Base-by-base conservation (phyloP, 2,797 vertebrate species). In the Helostoma temminkii region DNA sequence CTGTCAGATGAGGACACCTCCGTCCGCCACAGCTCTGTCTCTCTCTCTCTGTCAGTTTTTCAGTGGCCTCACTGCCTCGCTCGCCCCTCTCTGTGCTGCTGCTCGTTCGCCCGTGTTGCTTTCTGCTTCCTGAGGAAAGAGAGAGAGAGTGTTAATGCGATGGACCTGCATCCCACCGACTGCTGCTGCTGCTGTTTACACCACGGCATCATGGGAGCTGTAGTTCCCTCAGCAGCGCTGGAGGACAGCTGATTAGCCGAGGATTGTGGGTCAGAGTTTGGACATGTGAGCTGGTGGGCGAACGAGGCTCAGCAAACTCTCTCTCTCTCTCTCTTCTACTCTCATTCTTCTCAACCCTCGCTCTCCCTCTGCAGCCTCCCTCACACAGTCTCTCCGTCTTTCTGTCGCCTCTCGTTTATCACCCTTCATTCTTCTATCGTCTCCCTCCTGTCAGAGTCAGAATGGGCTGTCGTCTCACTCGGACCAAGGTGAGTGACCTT, bases 381-480 rank as follows among this genome's bases (percentile, higher is more conserved):
- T 26, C 58, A 1, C 18, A 18, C 19, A 0, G 7, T 43, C 48
- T 47, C 43, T 32, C n/a, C 21, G 10, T 53, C 34, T 36, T 9
- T 21, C 15, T 42, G 3, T 15, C 7, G 25, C 32, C 36, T 5
- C 6, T 10, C 5, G 16, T 1, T 15, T 11, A 8, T 12, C 9
- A 4, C 9, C 39, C 34, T 25, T 43, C 14, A n/a, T 65, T 24
- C 12, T 22, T 7, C 7, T 36, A 47, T 65, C 24, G 52, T 48
- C n/a, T n/a, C n/a, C 18, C 37, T 58, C 46, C 43, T 37, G 9
- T 18, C 37, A 11, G 26, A 62, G 66, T 76, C 82, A 84, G 75
- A 1, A 91, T 91, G 89, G 89, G 89, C 8, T 90, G 89, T 63
- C 88, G 84, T 22, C 68, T 90, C 52, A 89, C 80, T 28, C 81